These are phyloP conservation scores for Pseudococcus viburni DNA, from an alignment of 2,888 invertebrate species.

Conservation along the genomic window DNA sequence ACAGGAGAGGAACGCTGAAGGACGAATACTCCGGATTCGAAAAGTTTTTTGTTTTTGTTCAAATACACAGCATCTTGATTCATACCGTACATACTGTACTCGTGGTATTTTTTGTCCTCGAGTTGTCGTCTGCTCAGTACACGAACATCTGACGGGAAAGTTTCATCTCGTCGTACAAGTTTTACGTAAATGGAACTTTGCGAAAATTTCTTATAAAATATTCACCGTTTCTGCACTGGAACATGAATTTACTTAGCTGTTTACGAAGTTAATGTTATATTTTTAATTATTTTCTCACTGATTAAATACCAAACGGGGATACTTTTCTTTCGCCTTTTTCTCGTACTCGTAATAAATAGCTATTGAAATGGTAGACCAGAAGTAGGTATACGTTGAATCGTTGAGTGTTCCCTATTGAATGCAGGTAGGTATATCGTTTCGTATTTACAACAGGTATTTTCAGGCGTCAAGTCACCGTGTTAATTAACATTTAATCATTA, in stretches of 20 bases:
- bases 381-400: no score
- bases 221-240: neutral
- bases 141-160: neutral
- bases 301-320: neutral
- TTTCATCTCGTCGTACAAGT: neutral
- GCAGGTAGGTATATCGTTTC: no score
- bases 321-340: no score
- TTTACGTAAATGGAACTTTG: conserved; percentile 4
- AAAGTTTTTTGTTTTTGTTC: neutral
- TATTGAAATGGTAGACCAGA: no score
- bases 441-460: no score
- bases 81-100: no score
- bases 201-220: conserved; percentile 14
- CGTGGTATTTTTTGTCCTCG: neutral
- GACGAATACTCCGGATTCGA: neutral
- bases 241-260: conserved; percentile 19
- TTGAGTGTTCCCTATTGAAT: no score
- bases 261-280: neutral
- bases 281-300: conserved; percentile 5
- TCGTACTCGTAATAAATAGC: no score
- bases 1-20: neutral
- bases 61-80: neutral
- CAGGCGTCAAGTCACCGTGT: no score
- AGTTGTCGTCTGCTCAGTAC: neutral
- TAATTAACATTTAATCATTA: no score